Evolutionary conservation across 2,888 invertebrate genomes (phyloP), one percentile per base, ranked within the genome.

Genomic region (Polymixis flavicincta): DNA sequence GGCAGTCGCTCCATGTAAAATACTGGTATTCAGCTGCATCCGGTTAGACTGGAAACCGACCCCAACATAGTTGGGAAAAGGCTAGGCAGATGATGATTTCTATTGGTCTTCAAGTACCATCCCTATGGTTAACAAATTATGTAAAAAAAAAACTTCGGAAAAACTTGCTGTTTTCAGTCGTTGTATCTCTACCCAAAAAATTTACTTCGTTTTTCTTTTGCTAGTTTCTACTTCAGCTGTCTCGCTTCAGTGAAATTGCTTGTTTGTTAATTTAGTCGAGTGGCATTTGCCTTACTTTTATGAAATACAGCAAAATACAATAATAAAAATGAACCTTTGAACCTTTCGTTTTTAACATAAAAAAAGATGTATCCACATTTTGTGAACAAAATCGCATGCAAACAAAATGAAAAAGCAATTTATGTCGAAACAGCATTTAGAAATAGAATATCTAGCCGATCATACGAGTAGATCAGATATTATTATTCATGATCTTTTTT

Each of bases 101-200:
- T 69, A 28, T 59, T 55, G 7, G 11, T 37, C 28, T 45, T 75
- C 11, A 65, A 52, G 45, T 25, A 19, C 17, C 13, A 42, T 76
- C 54, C 57, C 28, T 32, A 37, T 57, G 68, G 45, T 59, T 68
- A 55, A 25, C 22, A 76, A 57, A 75, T 37, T 59, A 65, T 45
- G 1, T 50, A 37, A 74, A 64, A 63, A 25, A 4, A 17, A 60
- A 59, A 32, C 37, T 54, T 48, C 8, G 9, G 11, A 25, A 61
- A 66, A 45, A 11, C 28, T 11, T 6, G 25, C 22, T 57, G 17
- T 57, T 80, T 57, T 52, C 19, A 17, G 9, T n/a, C 22, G 14
- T 55, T 55, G 14, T 42, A 55, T 74, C 61, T 61, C n/a, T 63
- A 32, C 0, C 14, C 13, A 61, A 32, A 37, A 52, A 25, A 57